A percentile compares a stretch with the other conserved stretches of the same genome.
phyloP scores from a whole-genome alignment of 2,888 invertebrate genomes.

The Linhomoeus sp. region DNA sequence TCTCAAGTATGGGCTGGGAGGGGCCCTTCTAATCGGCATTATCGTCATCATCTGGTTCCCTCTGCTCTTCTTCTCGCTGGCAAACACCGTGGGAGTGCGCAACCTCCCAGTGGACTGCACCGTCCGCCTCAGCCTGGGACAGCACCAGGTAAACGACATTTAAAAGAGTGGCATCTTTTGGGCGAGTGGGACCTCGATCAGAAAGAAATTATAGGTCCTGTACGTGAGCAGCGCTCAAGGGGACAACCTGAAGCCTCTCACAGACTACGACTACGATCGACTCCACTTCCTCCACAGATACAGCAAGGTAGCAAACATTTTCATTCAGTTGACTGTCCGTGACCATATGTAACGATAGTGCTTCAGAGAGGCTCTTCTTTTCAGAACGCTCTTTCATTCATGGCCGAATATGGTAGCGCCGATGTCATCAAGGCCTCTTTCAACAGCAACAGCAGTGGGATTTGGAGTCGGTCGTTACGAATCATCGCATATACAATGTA shows the following conservation, averaged over 20 bases:
- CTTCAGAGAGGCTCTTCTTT: no score
- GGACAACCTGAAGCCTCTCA: conserved; percentile 41
- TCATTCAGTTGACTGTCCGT: no score
- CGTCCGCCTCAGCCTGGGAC: no score
- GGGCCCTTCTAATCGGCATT: conserved; percentile 60
- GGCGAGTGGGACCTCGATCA: no score
- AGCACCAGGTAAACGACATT: no score
- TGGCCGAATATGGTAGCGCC: conserved; percentile 57
- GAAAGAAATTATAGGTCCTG: no score
- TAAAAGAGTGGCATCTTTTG: no score
- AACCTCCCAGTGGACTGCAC: no score
- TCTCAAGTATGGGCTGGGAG: conserved; percentile 76
- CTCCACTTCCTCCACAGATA: conserved; percentile 40
- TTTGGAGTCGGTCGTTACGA: no score
- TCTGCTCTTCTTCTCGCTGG: conserved; percentile 74
- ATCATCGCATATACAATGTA: no score
- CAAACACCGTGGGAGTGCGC: conserved; percentile 69
- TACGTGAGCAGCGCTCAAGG: conserved; percentile 73
- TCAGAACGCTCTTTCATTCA: conserved; percentile 52
- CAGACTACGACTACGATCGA: conserved; percentile 20
- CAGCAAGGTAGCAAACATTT: conserved; percentile 9
- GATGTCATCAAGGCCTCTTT: conserved; percentile 64
- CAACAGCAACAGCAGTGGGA: conserved; percentile 63
- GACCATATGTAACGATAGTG: no score
- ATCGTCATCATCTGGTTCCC: conserved; percentile 90